phyloP scores from a whole-genome alignment of 2,888 invertebrate species.

The Candidula unifasciata region DNA sequence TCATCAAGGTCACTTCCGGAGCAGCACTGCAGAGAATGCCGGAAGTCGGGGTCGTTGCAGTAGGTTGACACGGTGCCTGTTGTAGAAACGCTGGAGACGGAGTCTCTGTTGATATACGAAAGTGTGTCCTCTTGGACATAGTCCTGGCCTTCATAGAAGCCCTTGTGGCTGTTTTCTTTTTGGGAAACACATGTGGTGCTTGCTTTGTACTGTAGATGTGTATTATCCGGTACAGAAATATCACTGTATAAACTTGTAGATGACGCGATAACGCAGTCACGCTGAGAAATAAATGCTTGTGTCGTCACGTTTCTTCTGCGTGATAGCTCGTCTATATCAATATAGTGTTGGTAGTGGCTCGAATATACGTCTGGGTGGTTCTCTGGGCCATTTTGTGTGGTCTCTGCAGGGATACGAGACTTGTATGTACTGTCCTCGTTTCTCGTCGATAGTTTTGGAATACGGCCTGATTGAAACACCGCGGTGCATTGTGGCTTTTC shows the following conservation, averaged over 20 bases:
- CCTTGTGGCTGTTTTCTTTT: not conserved
- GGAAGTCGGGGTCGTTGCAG: not conserved
- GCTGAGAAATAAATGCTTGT: not conserved
- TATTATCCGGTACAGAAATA: not conserved
- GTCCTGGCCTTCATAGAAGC: not conserved
- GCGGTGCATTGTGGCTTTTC: not conserved
- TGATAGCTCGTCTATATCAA: not conserved
- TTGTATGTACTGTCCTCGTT: not conserved
- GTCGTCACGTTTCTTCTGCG: not conserved
- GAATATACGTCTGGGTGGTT: not conserved
- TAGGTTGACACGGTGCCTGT: not conserved
- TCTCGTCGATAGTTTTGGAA: too few relatives aligned
- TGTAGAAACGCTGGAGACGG: not conserved
- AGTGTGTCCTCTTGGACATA: conserved; percentile 24
- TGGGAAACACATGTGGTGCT: not conserved
- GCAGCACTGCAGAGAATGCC: not conserved
- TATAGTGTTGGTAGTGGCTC: not conserved
- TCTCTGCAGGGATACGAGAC: not conserved
- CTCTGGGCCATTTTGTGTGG: too few relatives aligned
- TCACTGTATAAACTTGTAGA: not conserved
- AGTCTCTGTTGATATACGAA: not conserved
- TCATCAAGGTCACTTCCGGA: not conserved
- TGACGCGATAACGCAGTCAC: too few relatives aligned
- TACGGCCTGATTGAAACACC: too few relatives aligned
- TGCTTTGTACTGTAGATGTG: not conserved